phyloP scores from a whole-genome alignment of 2,888 invertebrate genomes.

The Eristalis tenax region DNA sequence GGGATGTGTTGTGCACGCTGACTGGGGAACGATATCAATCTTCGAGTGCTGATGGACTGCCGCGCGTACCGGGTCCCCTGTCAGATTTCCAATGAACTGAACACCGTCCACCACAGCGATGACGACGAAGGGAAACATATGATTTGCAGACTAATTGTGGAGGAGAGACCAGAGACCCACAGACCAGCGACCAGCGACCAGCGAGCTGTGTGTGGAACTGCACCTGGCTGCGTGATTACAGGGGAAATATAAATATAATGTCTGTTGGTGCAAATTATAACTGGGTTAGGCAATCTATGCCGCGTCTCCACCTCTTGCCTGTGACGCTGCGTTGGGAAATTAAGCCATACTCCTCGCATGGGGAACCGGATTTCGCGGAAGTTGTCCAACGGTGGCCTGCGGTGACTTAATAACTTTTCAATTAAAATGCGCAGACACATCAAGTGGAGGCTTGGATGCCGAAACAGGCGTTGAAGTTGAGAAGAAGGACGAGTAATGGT shows the following conservation, averaged over 20 bases:
- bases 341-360: not conserved
- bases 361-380: not conserved
- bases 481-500: no score
- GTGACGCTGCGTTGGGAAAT: not conserved
- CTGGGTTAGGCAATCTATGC: conserved; percentile 17
- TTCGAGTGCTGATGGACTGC: conserved; percentile 44
- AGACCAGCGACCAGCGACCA: no score
- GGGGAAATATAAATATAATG: conserved; percentile 9
- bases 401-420: not conserved
- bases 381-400: not conserved
- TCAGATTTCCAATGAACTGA: conserved; percentile 55
- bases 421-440: not conserved
- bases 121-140: conserved; percentile 16
- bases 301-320: not conserved
- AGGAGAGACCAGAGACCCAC: not conserved
- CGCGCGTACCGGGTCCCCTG: not conserved
- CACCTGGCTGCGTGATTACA: conserved; percentile 31
- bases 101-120: not conserved
- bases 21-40: conserved; percentile 52
- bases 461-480: no score
- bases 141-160: conserved; percentile 30
- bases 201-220: not conserved
- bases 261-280: conserved; percentile 27
- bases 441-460: no score
- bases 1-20: conserved; percentile 20